Conservation (phyloP, 2,113 vertebrate species). For the Nycticorax nycticorax region DNA sequence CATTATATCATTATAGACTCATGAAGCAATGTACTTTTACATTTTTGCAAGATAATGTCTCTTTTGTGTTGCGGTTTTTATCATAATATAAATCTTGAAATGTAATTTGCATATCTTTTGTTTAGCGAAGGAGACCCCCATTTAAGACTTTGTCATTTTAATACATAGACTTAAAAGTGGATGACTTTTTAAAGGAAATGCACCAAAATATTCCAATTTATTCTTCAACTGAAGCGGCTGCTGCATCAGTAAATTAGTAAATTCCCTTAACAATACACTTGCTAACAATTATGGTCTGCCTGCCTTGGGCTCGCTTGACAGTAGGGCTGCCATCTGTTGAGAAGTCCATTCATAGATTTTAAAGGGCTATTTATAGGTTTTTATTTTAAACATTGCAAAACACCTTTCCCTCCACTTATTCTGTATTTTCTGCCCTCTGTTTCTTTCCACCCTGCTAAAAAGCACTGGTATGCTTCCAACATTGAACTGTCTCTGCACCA, state of each 20-base stretch:
- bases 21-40: slow-evolving; percentile 75
- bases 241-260: slow-evolving; percentile 71
- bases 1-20: slow-evolving; percentile 80
- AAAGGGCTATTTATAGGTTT: slow-evolving; percentile 8
- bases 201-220: slow-evolving; percentile 82
- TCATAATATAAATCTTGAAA: slow-evolving; percentile 82
- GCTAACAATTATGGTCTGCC: slow-evolving; percentile 50
- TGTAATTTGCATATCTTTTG: slow-evolving; percentile 83
- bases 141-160: slow-evolving; percentile 78
- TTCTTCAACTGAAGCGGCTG: slow-evolving; percentile 64
- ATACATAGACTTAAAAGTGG: slow-evolving; percentile 71
- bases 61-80: slow-evolving; percentile 81
- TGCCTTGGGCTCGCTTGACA: slow-evolving; percentile 22
- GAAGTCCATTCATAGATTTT: slow-evolving; percentile 44
- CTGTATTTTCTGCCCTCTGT: background rate
- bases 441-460: background rate
- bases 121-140: slow-evolving; percentile 76
- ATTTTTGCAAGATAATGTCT: slow-evolving; percentile 79
- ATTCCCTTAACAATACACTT: slow-evolving; percentile 71
- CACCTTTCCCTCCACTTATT: background rate
- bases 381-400: background rate
- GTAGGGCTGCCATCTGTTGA: slow-evolving; percentile 23
- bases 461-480: background rate
- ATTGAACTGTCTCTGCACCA: background rate
- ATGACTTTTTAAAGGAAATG: slow-evolving; percentile 64